These are phyloP conservation scores for Drosophila pullipes DNA, from an alignment of 2,888 invertebrate species.

Conservation along the genomic window DNA sequence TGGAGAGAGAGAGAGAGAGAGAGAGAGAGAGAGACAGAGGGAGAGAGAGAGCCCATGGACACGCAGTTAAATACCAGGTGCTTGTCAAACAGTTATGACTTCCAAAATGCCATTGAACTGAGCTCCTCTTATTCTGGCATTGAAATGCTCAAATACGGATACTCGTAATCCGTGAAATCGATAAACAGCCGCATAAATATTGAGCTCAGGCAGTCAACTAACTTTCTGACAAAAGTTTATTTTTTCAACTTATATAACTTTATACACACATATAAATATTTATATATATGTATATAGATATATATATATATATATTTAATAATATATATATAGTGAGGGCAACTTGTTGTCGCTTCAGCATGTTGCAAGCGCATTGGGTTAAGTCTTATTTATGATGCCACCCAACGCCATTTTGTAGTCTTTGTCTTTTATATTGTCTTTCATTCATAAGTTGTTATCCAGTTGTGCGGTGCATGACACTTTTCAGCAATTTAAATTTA, in stretches of 20 bases:
- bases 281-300: not conserved
- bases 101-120: slow-evolving; percentile 22
- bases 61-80: slow-evolving; percentile 33
- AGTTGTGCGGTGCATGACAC: not conserved
- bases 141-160: slow-evolving; percentile 25
- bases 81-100: slow-evolving; percentile 59
- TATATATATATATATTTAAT: not conserved
- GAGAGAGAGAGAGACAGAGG: not conserved
- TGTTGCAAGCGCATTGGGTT: slow-evolving; percentile 1
- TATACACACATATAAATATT: not conserved
- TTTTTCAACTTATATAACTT: not conserved
- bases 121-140: not conserved
- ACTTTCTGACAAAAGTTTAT: slow-evolving; percentile 32
- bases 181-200: slow-evolving; percentile 49
- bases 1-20: not conserved
- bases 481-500: not conserved
- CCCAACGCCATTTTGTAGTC: not conserved
- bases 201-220: slow-evolving; percentile 34
- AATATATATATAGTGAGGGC: slow-evolving; percentile 15
- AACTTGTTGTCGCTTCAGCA: slow-evolving; percentile 32
- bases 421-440: not conserved
- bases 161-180: slow-evolving; percentile 45
- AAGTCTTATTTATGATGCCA: slow-evolving; percentile 22
- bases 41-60: not conserved
- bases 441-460: not conserved